These are phyloP conservation scores for Rachycentron canadum DNA, from an alignment of 2,797 vertebrate species.

Conservation along the genomic window DNA sequence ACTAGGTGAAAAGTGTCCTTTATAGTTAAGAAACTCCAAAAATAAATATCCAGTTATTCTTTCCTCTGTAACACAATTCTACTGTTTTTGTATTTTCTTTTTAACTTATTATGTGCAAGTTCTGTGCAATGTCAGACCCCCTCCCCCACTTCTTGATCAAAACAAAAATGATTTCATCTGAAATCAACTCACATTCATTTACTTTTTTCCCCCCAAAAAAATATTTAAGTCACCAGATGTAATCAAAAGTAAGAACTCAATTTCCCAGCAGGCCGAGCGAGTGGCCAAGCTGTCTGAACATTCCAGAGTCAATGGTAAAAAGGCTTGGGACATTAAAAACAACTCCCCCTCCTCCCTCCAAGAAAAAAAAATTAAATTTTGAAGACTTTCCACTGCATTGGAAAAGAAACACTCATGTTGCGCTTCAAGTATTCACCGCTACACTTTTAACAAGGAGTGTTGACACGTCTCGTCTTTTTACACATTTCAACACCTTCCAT, in stretches of 20 bases:
- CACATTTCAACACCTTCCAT: constrained; percentile 5
- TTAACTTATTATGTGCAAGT: constrained; percentile 84
- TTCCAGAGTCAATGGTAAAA: constrained; percentile 74
- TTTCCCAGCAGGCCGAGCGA: constrained; percentile 71
- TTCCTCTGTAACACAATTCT: constrained; percentile 75
- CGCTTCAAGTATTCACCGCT: constrained; percentile 83
- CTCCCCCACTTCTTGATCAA: constrained; percentile 61
- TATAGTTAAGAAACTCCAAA: constrained; percentile 74
- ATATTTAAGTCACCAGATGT: constrained; percentile 75
- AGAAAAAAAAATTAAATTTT: constrained; percentile 8
- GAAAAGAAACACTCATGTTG: constrained; percentile 72
- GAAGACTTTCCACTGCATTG: constrained; percentile 55
- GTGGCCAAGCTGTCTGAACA: constrained; percentile 66
- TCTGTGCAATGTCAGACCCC: constrained; percentile 81
- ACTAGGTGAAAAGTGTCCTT: constrained; percentile 76
- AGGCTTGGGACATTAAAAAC: constrained; percentile 64
- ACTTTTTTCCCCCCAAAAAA: constrained; percentile 47
- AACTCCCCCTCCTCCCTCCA: not conserved
- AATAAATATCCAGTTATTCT: constrained; percentile 85
- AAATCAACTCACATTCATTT: constrained; percentile 83
- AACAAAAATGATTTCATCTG: constrained; percentile 65
- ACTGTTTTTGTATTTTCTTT: constrained; percentile 34
- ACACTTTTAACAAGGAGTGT: constrained; percentile 46
- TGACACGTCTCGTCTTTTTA: constrained; percentile 9
- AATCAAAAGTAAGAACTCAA: constrained; percentile 77